A percentile compares a stretch with the other conserved stretches of the same genome.
phyloP scores from a whole-genome alignment of 2,797 vertebrate genomes.

The Fundulus diaphanus region DNA sequence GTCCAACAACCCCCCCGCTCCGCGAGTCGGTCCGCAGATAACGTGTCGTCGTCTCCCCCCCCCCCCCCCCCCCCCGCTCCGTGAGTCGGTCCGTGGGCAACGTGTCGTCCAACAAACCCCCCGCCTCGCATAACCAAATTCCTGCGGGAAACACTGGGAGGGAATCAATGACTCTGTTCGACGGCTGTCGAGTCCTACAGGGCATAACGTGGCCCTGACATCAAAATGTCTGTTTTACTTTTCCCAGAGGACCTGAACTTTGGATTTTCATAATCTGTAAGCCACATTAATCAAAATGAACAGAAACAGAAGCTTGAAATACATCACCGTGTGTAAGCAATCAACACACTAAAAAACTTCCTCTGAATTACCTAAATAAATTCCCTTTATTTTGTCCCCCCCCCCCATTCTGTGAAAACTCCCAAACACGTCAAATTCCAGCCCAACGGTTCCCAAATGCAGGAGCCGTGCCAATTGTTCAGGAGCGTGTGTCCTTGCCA shows the following conservation, averaged over 20 bases:
- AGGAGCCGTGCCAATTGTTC: not conserved
- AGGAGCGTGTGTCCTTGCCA: constrained; percentile 4
- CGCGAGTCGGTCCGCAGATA: too few relatives aligned
- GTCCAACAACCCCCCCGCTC: too few relatives aligned
- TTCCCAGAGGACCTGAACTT: not conserved
- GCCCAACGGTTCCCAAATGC: not conserved
- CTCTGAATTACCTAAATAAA: not conserved
- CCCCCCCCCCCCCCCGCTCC: too few relatives aligned
- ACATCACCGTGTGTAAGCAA: not conserved
- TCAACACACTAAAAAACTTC: not conserved
- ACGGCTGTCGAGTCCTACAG: not conserved
- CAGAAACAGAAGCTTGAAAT: not conserved
- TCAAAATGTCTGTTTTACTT: not conserved
- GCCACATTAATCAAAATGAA: not conserved
- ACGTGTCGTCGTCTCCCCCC: too few relatives aligned
- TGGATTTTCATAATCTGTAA: not conserved
- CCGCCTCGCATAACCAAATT: too few relatives aligned
- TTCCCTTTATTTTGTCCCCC: not conserved
- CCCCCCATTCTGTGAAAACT: not conserved
- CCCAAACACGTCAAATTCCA: not conserved
- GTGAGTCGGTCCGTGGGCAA: too few relatives aligned
- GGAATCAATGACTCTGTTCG: not conserved
- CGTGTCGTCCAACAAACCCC: too few relatives aligned
- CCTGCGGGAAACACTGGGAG: too few relatives aligned
- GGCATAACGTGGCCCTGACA: not conserved